Percentiles rank a stretch among this genome's conserved stretches.
phyloP scores from a whole-genome alignment of 2,888 invertebrate genomes.

The Drymonia ruficornis region DNA sequence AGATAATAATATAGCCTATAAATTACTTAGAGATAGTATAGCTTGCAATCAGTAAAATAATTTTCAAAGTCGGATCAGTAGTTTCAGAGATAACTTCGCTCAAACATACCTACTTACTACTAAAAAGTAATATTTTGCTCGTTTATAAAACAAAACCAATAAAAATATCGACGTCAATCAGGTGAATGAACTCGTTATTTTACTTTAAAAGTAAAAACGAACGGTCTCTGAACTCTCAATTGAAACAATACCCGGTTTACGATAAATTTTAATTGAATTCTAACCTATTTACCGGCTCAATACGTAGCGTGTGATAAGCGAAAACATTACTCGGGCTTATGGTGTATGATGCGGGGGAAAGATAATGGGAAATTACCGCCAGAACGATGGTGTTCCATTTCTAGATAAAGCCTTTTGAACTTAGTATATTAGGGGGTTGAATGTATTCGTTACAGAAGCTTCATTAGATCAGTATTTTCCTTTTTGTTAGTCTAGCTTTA shows the following conservation, averaged over 20 bases:
- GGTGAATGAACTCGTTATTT: neutral
- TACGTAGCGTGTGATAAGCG: conserved; percentile 39
- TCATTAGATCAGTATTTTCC: neutral
- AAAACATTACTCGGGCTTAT: conserved; percentile 16
- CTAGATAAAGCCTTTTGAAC: conserved; percentile 13
- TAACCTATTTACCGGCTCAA: conserved; percentile 23
- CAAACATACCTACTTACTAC: no score
- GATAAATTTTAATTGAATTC: conserved; percentile 23
- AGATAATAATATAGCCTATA: no score
- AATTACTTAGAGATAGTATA: no score
- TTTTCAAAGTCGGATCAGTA: no score
- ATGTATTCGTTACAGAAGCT: no score
- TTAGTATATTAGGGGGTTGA: neutral
- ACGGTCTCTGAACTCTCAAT: conserved; percentile 25
- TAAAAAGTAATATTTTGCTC: no score
- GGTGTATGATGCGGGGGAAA: conserved; percentile 14
- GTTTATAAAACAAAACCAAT: no score
- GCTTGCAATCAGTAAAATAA: no score
- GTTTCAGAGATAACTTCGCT: no score
- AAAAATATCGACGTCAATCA: no score
- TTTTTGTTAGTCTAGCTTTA: neutral
- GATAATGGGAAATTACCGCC: conserved; percentile 20
- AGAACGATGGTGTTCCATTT: conserved; percentile 11
- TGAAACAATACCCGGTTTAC: conserved; percentile 27
- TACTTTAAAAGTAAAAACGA: conserved; percentile 10